A percentile compares a stretch with the other conserved stretches of the same genome.
Conservation (phyloP, 1,140 invertebrate genomes). For the Lucilia cuprina region DNA sequence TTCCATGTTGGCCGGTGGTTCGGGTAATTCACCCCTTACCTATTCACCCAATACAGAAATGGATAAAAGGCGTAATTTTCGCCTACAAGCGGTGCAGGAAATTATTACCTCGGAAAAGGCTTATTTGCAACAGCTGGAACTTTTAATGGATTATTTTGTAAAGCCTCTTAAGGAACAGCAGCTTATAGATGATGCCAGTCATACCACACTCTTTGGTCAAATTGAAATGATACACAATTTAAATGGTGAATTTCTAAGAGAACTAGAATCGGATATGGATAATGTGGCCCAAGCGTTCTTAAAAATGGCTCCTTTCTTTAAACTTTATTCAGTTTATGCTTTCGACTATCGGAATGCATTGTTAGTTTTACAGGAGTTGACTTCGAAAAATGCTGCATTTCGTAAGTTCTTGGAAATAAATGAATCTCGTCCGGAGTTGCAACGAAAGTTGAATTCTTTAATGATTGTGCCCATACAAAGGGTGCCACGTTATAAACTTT, state of each 20-base stretch:
- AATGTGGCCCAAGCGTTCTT: conserved; percentile 74
- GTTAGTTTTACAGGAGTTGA: conserved; percentile 67
- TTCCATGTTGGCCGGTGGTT: conserved; percentile 20
- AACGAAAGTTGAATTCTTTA: conserved; percentile 72
- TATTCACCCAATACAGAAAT: conserved; percentile 57
- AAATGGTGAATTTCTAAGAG: conserved; percentile 72
- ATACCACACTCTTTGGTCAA: conserved; percentile 73
- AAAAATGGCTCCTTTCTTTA: conserved; percentile 78
- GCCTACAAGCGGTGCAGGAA: conserved; percentile 70
- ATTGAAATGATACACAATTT: conserved; percentile 76
- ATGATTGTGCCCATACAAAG: conserved; percentile 80
- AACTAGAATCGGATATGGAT: conserved; percentile 68
- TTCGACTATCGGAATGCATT: conserved; percentile 74
- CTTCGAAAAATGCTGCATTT: conserved; percentile 68
- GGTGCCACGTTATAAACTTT: conserved; percentile 76
- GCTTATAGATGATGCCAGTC: conserved; percentile 67
- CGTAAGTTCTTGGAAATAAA: conserved; percentile 69
- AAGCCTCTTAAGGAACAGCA: conserved; percentile 69
- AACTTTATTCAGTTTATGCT: conserved; percentile 80
- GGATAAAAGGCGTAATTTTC: conserved; percentile 63
- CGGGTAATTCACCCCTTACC: conserved; percentile 49
- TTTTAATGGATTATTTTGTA: conserved; percentile 75
- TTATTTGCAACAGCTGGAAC: conserved; percentile 74
- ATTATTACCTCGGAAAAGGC: conserved; percentile 75
- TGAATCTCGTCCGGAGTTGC: conserved; percentile 75